Base-by-base conservation (phyloP, 2,888 invertebrate species). In the Parnassius smintheus region DNA sequence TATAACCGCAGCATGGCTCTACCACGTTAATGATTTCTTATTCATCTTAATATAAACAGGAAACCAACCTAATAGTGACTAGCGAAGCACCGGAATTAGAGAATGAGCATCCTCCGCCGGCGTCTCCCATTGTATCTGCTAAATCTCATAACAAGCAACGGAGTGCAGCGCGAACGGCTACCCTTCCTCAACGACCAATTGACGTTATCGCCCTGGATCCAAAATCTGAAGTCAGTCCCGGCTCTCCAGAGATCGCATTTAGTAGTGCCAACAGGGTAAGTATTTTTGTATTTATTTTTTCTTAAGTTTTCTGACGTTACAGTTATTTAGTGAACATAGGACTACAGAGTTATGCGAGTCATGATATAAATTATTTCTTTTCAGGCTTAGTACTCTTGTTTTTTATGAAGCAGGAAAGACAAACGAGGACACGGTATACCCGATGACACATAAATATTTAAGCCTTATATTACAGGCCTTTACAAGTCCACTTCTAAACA, bases 181-280 rank as follows among this genome's bases (percentile, higher is more conserved):
- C 81, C 10, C 73, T 82, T 18, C 76, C 82, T 0, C 81, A 78
- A 54, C 76, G 90, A 59, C 92, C 89, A 53, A 94, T 94, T 66
- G 94, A 94, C 68, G 93, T 94, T 10, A 92, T 94, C 48, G 92
- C 93, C 13, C 84, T 93, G 50, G 93, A 93, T 64, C 93, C 93
- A 0, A 88, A 91, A 56, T 78, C 86, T 0, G 75, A 80, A 22
- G 70, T 77, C 65, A 88, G 85, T 54, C 86, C 90, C 1, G 92
- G 92, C 65, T 93, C 89, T 9, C 93, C 93, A 0, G 93, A 94
- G 69, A 88, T 92, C 0, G 94, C 94, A 0, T 93, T 93, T 66
- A 94, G 92, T 69, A 93, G 91, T 70, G 93, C 94, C 49, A 94
- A 94, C 69, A 92, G 96, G 69, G 94, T 94, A 80, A 83, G 84